Evolutionary conservation across 2,888 invertebrate genomes (phyloP), one percentile per base, ranked within the genome.

Genomic region (Hedychridium roseum): DNA sequence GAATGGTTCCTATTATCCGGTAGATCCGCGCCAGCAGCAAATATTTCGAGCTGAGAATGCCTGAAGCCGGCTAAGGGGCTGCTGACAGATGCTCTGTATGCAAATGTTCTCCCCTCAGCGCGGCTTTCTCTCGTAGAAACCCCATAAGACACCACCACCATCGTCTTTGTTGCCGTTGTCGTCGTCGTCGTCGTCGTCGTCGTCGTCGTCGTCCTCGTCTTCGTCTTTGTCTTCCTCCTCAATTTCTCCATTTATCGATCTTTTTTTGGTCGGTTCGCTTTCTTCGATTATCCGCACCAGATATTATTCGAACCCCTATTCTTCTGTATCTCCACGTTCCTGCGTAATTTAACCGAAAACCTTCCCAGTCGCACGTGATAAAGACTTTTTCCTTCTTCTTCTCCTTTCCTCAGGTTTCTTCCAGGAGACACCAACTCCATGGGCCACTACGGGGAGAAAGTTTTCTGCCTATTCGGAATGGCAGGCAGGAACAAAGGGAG

Each of bases 21-120:
- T 74, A 76, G 75, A 76, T 76, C 69, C 73, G 63, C 70, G 66
- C 57, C 58, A 52, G 66, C 62, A 75, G 75, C n/a, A n/a, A n/a
- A 77, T 76, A 76, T 70, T 68, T 60, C 64, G 54, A 73, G 70
- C 74, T 64, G 77, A 75, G 76, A 78, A 77, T 76, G 69, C 76
- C 71, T 68, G 66, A 66, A 71, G 70, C 69, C 60, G 47, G 71
- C 70, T 72, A 74, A 76, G 74, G 78, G 77, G 72, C 75, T 74
- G 78, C 75, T 76, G 78, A 78, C 76, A 78, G 78, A 78, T 78
- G 77, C 76, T 78, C 75, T 76, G 76, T 76, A 78, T 78, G 78
- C 76, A 78, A 78, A 78, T 78, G n/a, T n/a, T n/a, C n/a, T n/a
- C n/a, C 76, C 62, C 52, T 64, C 62, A 66, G 65, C 66, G 66